Base-by-base conservation (phyloP, 2,888 invertebrate species). In the Taenaris catops region DNA sequence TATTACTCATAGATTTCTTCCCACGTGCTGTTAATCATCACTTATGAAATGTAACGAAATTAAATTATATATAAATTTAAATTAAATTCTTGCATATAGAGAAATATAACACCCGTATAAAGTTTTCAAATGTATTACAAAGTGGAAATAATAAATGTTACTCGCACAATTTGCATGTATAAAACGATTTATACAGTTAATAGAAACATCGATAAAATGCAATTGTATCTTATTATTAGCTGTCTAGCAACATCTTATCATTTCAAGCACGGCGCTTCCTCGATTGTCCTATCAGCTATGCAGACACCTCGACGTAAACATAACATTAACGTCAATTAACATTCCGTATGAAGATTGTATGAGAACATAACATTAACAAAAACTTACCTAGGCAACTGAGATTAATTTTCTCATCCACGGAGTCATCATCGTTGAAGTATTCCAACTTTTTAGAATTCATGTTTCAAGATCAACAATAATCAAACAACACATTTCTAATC, bases 361-460 rank as follows among this genome's bases (percentile, higher is more conserved):
- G 18, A 7, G 24, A 27, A 28, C 11, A 28, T 46, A 48, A 36
- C 38, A 47, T 49, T 39, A 45, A 37, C 38, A 37, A 37, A 44
- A 41, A 44, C 50, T 73, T 53, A 84, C 86, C 86, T 86, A 84
- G 72, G 73, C 84, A 86, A 68, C 86, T 86, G 67, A 86, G 80
- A 58, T 78, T 84, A 42, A 74, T 68, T 56, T 84, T 84, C 47
- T 71, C 83, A 62, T 81, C 81, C 59, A 74, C 76, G 42, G 83
- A 80, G 53, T 83, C 79, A 40, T 74, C 71, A 53, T 83, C 73
- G 41, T 72, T 72, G 48, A 78, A 79, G 56, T 81, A 79, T 68
- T 86, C 86, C 71, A 86, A 64, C 67, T 84, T 86, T 72, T 86
- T 86, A 44, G 84, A 73, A 83, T 86, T 86, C 86, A 86, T 86